A percentile compares a stretch with the other conserved stretches of the same genome.
phyloP scores from a whole-genome alignment of 2,888 invertebrate species.

The Hyalella azteca region DNA sequence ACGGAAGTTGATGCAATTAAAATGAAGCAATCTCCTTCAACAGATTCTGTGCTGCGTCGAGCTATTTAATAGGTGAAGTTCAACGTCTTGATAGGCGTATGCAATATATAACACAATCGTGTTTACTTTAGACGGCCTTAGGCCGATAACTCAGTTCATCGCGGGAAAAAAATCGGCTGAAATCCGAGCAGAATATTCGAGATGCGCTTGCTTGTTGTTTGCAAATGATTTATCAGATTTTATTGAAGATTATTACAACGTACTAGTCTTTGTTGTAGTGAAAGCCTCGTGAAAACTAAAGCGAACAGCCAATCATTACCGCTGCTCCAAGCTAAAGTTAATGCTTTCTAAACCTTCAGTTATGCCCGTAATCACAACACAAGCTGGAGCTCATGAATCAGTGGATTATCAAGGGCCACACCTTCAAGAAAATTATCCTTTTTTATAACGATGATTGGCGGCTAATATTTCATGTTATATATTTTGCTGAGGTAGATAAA shows the following conservation, averaged over 20 bases:
- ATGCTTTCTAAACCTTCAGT: neutral
- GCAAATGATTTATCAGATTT: slow-evolving; percentile 5
- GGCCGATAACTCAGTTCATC: slow-evolving; percentile 19
- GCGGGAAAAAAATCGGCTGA: slow-evolving; percentile 5
- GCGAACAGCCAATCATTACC: neutral
- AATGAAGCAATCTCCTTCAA: slow-evolving; percentile 1
- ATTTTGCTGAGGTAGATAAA: no score
- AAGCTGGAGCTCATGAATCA: neutral
- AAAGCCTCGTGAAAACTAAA: neutral
- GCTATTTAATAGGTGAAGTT: slow-evolving; percentile 14
- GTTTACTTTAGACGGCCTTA: slow-evolving; percentile 25
- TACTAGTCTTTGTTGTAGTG: neutral
- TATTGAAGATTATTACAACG: neutral
- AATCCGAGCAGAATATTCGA: neutral
- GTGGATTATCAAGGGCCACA: no score
- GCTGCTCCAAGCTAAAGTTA: no score
- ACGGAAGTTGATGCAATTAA: neutral
- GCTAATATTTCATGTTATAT: no score
- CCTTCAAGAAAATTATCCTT: no score
- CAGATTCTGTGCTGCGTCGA: slow-evolving; percentile 15
- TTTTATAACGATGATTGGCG: no score
- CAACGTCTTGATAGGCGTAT: neutral
- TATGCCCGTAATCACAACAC: neutral
- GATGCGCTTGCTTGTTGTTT: neutral
- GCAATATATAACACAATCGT: slow-evolving; percentile 33